These are phyloP conservation scores for Synanthedon formicaeformis DNA, from an alignment of 2,888 invertebrate species.

Conservation along the genomic window DNA sequence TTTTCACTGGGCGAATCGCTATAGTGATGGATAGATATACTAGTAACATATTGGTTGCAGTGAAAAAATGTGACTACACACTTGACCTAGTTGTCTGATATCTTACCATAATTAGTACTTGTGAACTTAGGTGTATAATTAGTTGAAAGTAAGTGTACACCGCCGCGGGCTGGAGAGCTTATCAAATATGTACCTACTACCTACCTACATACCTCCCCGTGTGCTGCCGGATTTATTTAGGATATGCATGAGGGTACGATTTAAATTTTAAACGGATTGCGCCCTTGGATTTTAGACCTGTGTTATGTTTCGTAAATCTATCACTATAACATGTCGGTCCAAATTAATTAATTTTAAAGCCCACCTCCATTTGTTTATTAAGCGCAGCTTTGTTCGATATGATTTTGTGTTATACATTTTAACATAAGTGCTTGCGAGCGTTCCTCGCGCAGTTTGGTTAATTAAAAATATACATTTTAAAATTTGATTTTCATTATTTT, in stretches of 20 bases:
- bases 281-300: constrained; percentile 62
- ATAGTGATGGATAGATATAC: too few relatives aligned
- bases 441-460: too few relatives aligned
- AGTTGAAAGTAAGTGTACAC: constrained; percentile 44
- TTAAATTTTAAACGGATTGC: constrained; percentile 71
- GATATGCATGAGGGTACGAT: constrained; percentile 70
- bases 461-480: too few relatives aligned
- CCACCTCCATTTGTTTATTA: constrained; percentile 43
- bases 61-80: too few relatives aligned
- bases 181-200: constrained; percentile 68
- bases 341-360: constrained; percentile 44
- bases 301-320: constrained; percentile 63
- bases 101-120: constrained; percentile 31
- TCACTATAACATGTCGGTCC: constrained; percentile 34
- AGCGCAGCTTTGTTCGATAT: constrained; percentile 45
- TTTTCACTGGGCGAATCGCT: too few relatives aligned
- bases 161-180: constrained; percentile 48
- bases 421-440: too few relatives aligned
- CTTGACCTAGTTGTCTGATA: too few relatives aligned
- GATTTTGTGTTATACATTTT: constrained; percentile 16
- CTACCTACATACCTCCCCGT: constrained; percentile 32
- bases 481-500: too few relatives aligned
- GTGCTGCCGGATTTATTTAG: constrained; percentile 64
- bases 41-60: too few relatives aligned
- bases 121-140: constrained; percentile 52